Percentiles rank a stretch among this genome's conserved stretches.
Evolutionary conservation across 2,888 invertebrate genomes (phyloP).

Genomic region (Lasiommata megera): DNA sequence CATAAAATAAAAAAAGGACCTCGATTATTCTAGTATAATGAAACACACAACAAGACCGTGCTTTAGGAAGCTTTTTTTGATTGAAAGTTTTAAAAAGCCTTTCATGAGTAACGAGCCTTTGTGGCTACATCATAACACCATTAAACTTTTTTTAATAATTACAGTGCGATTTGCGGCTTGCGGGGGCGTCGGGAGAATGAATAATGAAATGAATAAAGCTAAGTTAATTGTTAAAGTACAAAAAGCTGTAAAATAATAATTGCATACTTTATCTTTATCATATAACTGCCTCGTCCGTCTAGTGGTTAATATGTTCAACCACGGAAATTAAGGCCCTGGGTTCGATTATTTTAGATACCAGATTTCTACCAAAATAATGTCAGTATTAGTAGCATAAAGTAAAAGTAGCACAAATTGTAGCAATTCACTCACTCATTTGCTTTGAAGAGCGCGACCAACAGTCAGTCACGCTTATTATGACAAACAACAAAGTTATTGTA

Average conservation of each 20-base stretch:
- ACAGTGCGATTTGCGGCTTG: background rate
- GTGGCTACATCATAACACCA: conserved; percentile 10
- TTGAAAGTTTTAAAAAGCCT: conserved; percentile 9
- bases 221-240: conserved; percentile 1
- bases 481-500: no score
- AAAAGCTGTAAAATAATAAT: background rate
- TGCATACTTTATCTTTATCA: no score
- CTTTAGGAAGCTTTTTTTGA: background rate
- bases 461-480: no score
- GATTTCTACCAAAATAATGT: no score
- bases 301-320: no score
- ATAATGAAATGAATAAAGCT: background rate
- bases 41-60: background rate
- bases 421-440: no score
- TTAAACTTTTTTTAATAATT: conserved; percentile 6
- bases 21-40: background rate
- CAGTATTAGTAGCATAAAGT: no score
- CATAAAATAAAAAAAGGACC: background rate
- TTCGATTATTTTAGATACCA: no score
- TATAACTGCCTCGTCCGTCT: no score
- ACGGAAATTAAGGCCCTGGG: no score
- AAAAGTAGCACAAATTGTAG: no score
- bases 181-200: background rate
- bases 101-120: conserved; percentile 4
- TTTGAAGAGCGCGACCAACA: no score